phyloP scores from a whole-genome alignment of 1,140 invertebrate species.

The Triops cancriformis region DNA sequence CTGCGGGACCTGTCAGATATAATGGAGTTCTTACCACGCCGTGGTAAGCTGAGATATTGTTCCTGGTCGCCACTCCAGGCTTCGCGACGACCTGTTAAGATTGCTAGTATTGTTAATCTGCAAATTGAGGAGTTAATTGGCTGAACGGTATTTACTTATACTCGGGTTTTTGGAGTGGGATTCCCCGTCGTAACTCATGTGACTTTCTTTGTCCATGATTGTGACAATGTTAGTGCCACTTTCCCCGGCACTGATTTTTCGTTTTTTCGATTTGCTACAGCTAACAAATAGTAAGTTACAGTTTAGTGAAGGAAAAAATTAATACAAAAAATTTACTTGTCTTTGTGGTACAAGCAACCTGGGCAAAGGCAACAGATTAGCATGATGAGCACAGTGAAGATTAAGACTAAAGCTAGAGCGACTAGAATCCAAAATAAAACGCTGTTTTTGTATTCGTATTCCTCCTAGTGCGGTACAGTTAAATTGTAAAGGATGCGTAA shows the following conservation, averaged over 20 bases:
- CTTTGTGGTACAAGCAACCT: slow-evolving; percentile 66
- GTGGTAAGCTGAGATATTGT: slow-evolving; percentile 8
- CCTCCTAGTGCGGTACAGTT: slow-evolving; percentile 42
- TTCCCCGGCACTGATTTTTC: slow-evolving; percentile 18
- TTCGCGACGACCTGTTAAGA: slow-evolving; percentile 17
- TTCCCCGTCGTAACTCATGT: background rate
- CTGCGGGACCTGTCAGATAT: background rate
- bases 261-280: background rate
- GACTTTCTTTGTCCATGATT: background rate
- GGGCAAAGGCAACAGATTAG: slow-evolving; percentile 71
- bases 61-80: slow-evolving; percentile 22
- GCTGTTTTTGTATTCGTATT: slow-evolving; percentile 60
- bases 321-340: slow-evolving; percentile 30
- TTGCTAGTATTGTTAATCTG: background rate
- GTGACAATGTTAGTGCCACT: background rate
- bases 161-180: background rate
- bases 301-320: too few relatives aligned
- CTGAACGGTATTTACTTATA: background rate
- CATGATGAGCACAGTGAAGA: slow-evolving; percentile 57
- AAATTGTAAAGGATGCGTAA: slow-evolving; percentile 31
- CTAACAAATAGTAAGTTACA: slow-evolving; percentile 14
- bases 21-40: slow-evolving; percentile 14
- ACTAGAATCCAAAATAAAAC: slow-evolving; percentile 66
- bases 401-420: slow-evolving; percentile 58
- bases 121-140: background rate